Conservation (phyloP, 2,888 invertebrate genomes). For the Athalia rosae region DNA sequence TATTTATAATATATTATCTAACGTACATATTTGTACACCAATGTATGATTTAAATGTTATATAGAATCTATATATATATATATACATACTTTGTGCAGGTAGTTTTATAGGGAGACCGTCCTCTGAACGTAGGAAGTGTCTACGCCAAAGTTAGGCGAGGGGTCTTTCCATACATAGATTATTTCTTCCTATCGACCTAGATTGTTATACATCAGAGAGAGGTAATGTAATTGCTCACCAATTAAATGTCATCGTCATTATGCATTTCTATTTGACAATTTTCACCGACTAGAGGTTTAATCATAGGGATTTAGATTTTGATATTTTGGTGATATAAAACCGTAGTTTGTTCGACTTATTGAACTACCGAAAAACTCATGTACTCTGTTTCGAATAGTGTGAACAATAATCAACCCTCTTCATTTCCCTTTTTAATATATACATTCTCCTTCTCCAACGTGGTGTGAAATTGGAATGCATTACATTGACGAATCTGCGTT, state of each 20-base stretch:
- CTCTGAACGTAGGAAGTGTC: constrained; percentile 11
- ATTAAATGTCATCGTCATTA: background rate
- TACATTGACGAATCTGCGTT: constrained; percentile 22
- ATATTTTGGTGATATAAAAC: too few species aligned
- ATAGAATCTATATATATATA: constrained; percentile 13
- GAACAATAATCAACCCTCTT: background rate
- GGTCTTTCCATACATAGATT: constrained; percentile 34
- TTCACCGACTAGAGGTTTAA: too few species aligned
- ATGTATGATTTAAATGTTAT: constrained; percentile 41
- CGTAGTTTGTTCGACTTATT: too few species aligned
- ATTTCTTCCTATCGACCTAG: constrained; percentile 35
- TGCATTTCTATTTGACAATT: too few species aligned
- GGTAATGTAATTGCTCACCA: constrained; percentile 10
- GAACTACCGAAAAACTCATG: too few species aligned
- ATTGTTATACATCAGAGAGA: constrained; percentile 14
- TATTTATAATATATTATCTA: constrained; percentile 28
- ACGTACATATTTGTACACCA: constrained; percentile 24
- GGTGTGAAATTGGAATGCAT: constrained; percentile 13
- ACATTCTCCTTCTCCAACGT: background rate
- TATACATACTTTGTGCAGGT: background rate
- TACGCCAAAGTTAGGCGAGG: background rate
- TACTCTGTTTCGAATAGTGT: too few species aligned
- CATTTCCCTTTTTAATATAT: too few species aligned
- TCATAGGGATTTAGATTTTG: too few species aligned
- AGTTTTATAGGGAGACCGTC: constrained; percentile 21